Conservation (phyloP, 1,140 invertebrate species). For the Paraescarpia echinospica region DNA sequence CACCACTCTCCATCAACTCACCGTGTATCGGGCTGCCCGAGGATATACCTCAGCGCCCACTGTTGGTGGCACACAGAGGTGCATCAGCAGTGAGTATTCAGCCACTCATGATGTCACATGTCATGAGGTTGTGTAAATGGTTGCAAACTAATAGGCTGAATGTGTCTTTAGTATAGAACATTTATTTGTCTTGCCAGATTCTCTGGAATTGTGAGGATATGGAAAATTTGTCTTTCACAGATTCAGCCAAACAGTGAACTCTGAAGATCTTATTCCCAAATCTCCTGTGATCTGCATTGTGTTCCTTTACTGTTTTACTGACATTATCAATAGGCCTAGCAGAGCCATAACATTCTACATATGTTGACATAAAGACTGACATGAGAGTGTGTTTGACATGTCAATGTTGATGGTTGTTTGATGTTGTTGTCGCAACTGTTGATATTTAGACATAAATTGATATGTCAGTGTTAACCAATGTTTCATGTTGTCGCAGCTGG, state of each 20-base stretch:
- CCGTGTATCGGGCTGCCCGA: slow-evolving; percentile 41
- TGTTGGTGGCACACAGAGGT: slow-evolving; percentile 44
- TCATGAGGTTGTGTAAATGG: background rate
- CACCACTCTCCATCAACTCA: slow-evolving; percentile 47
- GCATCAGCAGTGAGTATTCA: slow-evolving; percentile 41
- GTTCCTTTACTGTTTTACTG: too few species aligned
- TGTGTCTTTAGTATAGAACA: background rate
- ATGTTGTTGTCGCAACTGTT: too few species aligned
- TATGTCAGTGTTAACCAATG: background rate
- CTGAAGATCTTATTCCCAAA: background rate
- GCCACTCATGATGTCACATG: background rate
- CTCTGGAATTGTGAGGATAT: too few species aligned
- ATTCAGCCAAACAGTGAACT: background rate
- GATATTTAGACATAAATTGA: background rate
- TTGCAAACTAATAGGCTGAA: background rate
- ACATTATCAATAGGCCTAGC: too few species aligned
- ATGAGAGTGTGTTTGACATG: too few species aligned
- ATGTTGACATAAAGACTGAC: too few species aligned
- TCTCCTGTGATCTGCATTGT: too few species aligned
- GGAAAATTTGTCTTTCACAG: background rate
- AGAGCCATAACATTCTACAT: background rate
- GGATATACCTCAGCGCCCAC: slow-evolving; percentile 42
- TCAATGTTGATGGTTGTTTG: too few species aligned
- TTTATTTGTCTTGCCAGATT: too few species aligned
- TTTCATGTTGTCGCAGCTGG: background rate